Base-by-base conservation (phyloP, 2,113 vertebrate genomes). In the Zosterops lateralis region DNA sequence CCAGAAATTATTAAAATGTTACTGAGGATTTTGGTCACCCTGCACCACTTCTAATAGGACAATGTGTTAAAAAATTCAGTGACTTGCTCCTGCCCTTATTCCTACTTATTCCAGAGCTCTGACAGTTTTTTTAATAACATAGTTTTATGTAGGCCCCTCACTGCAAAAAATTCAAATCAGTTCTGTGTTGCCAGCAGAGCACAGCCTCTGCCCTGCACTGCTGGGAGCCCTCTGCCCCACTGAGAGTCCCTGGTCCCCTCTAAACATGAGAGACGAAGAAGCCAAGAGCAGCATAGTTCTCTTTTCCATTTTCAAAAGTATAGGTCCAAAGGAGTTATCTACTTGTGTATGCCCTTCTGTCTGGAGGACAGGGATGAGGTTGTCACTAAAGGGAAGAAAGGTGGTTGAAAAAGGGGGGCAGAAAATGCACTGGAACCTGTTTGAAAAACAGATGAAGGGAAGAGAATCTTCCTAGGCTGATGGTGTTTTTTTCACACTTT, bases 201-300 rank as follows among this genome's bases (percentile, higher is more conserved):
- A 65, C n/a, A 56, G 50, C 22, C 78, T 81, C 51, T 78, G 7
- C 38, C 25, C 25, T 66, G 32, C 1, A 4, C 32, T 62, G 22
- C 38, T 89, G 66, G 56, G 44, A 84, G 19, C 45, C 15, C 17
- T 48, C 16, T 34, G 29, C 25, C 56, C 17, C 29, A 13, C 13
- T 20, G 38, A 62, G 7, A 42, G 19, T 45, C 17, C 78, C 61
- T 66, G 21, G 6, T 62, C 32, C 70, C 7, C 16, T 87, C 47
- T 45, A 54, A 66, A 25, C 3, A 1, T 0, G 0, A 34, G 8
- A 44, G 17, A 51, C 0, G 0, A 67, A 74, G 57, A 77, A 66
- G 5, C 6, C 44, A 60, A 62, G 9, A 71, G 51, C n/a, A 89
- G 3, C 32, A 10, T 2, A 47, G 14, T 5, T 74, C 34, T 70